Base-by-base conservation (phyloP, 2,888 invertebrate genomes). In the Oligia strigilis region DNA sequence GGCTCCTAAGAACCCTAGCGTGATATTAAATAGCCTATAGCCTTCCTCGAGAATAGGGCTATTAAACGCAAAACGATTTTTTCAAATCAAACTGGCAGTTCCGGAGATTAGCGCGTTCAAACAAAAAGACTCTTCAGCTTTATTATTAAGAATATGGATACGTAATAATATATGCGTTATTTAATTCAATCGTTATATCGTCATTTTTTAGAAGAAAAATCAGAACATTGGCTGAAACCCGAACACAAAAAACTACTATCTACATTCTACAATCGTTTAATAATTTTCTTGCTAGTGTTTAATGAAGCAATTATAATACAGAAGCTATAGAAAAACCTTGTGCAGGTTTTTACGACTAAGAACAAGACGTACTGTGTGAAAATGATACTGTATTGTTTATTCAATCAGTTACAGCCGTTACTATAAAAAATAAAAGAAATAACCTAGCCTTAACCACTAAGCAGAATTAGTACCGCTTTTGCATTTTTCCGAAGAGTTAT, bases 351-450 rank as follows among this genome's bases (percentile, higher is more conserved):
- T 86, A 70, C 40, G 14, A 19, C 36, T 43, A 64, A 70, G 62
- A 79, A 29, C 11, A 40, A 74, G 66, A 60, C 23, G 36, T 58
- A 43, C 36, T 72, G 69, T 86, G 86, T 77, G 72, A 83, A 80
- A 86, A 77, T 80, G 76, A 85, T 85, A 85, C 43, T 43, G 55
- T 77, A 86, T 86, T 85, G 83, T 86, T 74, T 29, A 71, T 72
- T 46, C 40, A 72, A 76, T 69, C 60, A 66, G 3, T 64, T 75
- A 65, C 1, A 60, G 36, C n/a, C 14, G 14, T 23, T 72, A 55
- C 14, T 29, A 8, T 49, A 17, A 8, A 70, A 36, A 67, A 40
- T 9, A 36, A 80, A 55, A 9, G 19, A 69, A 49, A 69, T 46
- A 29, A 69, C 11, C 2, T 2, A 43, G 67, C 17, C n/a, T 14